Conservation (phyloP, 2,797 vertebrate species). For the Melanotaenia boesemani region DNA sequence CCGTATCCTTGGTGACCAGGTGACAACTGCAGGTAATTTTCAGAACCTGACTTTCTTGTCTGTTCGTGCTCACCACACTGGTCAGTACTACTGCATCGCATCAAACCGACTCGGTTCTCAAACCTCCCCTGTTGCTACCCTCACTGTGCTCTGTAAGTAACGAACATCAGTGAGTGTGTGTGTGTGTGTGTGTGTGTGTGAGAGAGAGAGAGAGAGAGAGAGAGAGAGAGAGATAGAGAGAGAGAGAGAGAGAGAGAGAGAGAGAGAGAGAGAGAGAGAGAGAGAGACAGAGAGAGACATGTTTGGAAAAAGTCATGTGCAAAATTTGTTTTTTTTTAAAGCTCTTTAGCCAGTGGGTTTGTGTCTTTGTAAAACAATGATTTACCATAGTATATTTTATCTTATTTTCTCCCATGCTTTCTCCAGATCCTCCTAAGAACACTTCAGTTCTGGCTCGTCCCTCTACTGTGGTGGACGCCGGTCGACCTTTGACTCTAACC, state of each 20-base stretch:
- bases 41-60: slow-evolving; percentile 78
- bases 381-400: neutral
- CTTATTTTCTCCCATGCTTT: slow-evolving; percentile 3
- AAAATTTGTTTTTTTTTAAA: neutral
- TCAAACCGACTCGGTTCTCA: slow-evolving; percentile 80
- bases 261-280: too few species aligned
- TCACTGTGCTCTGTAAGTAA: slow-evolving; percentile 84
- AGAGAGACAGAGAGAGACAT: neutral
- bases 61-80: slow-evolving; percentile 75
- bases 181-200: slow-evolving; percentile 6
- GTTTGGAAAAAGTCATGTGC: neutral
- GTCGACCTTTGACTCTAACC: slow-evolving; percentile 83
- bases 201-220: too few species aligned
- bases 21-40: slow-evolving; percentile 68
- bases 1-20: slow-evolving; percentile 73
- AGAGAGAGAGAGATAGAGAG: too few species aligned
- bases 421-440: slow-evolving; percentile 84
- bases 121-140: slow-evolving; percentile 66
- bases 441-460: slow-evolving; percentile 83
- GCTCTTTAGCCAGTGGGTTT: too few species aligned
- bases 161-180: too few species aligned
- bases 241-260: too few species aligned
- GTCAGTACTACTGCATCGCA: slow-evolving; percentile 83
- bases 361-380: neutral
- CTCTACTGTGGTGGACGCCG: slow-evolving; percentile 84